Evolutionary conservation across 2,888 invertebrate genomes (phyloP).

Genomic region (Syritta pipiens): DNA sequence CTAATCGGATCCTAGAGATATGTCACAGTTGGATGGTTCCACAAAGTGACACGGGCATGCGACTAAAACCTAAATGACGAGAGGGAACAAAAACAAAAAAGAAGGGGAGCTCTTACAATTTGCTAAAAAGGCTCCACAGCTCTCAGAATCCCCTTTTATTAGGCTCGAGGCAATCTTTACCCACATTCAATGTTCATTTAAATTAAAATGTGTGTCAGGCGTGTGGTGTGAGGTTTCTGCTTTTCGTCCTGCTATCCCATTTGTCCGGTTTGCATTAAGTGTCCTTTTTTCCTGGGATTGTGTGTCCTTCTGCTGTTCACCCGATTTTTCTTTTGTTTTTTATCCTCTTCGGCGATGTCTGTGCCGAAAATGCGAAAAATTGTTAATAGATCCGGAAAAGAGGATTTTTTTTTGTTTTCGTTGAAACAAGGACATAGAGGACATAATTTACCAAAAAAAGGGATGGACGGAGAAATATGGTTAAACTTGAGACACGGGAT

Average conservation of each 20-base stretch:
- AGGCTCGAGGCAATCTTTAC: slow-evolving; percentile 13
- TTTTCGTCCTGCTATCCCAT: neutral
- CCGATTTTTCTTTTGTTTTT: neutral
- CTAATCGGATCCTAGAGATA: slow-evolving; percentile 45
- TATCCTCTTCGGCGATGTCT: neutral
- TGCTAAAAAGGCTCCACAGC: slow-evolving; percentile 1
- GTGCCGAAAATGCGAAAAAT: slow-evolving; percentile 19
- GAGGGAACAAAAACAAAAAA: neutral
- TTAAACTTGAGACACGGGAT: too few species aligned
- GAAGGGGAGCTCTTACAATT: slow-evolving; percentile 1
- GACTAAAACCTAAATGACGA: slow-evolving; percentile 8
- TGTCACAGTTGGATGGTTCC: slow-evolving; percentile 37
- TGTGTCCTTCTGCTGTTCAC: neutral
- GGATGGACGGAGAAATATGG: neutral
- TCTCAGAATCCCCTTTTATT: neutral
- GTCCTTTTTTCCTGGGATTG: slow-evolving; percentile 28
- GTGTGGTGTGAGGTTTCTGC: slow-evolving; percentile 15
- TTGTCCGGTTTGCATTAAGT: slow-evolving; percentile 5
- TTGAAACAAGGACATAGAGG: neutral
- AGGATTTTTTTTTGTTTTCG: neutral
- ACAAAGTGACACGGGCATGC: slow-evolving; percentile 24
- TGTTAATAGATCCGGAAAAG: neutral
- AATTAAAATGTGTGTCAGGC: slow-evolving; percentile 52
- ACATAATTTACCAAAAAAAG: neutral
- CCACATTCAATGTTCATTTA: slow-evolving; percentile 44